Conservation (phyloP, 2,113 vertebrate genomes). For the Ciconia maguari region DNA sequence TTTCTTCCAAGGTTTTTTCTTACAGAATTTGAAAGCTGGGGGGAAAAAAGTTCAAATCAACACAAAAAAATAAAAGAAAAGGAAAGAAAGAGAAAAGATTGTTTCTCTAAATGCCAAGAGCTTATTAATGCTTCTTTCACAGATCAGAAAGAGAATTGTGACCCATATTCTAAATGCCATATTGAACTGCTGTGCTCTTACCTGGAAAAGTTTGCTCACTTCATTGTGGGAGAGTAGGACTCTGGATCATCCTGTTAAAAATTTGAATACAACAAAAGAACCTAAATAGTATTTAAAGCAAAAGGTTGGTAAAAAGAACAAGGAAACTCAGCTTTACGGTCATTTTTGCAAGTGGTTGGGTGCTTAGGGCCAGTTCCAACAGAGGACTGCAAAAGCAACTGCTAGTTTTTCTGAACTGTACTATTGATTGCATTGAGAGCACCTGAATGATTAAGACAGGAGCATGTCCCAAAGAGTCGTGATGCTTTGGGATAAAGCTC, state of each 20-base stretch:
- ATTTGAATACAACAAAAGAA: neutral
- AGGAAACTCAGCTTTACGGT: neutral
- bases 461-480: neutral
- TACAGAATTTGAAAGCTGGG: constrained; percentile 63
- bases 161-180: neutral
- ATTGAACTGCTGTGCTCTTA: neutral
- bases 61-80: neutral
- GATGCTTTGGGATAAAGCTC: neutral
- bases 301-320: neutral
- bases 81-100: constrained; percentile 25
- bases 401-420: neutral
- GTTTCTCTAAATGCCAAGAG: constrained; percentile 49
- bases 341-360: neutral
- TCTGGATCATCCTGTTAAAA: neutral
- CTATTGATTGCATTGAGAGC: neutral
- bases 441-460: neutral
- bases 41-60: constrained; percentile 51
- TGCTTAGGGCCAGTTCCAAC: neutral
- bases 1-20: constrained; percentile 81
- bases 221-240: neutral
- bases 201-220: neutral
- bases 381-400: neutral
- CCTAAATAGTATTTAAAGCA: neutral
- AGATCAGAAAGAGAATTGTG: constrained; percentile 2
- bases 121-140: constrained; percentile 32